phyloP scores from a whole-genome alignment of 2,888 invertebrate species.

The Apamea monoglypha region DNA sequence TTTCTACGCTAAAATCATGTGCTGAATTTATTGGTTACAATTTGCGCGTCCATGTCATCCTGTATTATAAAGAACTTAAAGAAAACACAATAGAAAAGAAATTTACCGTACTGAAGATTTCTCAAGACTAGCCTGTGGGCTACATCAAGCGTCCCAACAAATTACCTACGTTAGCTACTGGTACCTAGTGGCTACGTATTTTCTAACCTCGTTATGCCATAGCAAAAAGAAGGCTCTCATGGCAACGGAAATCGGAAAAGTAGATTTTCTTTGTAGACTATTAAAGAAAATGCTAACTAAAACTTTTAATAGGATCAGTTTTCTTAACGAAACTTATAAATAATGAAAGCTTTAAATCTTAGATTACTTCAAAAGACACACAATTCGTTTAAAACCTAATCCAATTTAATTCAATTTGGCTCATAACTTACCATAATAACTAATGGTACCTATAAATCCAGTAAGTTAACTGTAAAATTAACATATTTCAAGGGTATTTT shows the following conservation, averaged over 20 bases:
- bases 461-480: conserved; percentile 22
- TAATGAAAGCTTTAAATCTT: too few species aligned
- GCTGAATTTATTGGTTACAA: too few species aligned
- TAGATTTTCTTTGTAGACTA: conserved; percentile 5
- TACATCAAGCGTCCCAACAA: conserved; percentile 3
- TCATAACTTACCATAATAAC: conserved; percentile 21
- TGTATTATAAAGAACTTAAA: background rate
- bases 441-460: conserved; percentile 14
- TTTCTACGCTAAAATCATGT: too few species aligned
- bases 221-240: conserved; percentile 8
- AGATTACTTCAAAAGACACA: background rate
- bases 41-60: too few species aligned
- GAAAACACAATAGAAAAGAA: background rate
- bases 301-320: background rate
- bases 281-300: background rate
- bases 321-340: background rate
- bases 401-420: conserved; percentile 4
- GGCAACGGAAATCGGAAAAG: conserved; percentile 1
- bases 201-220: conserved; percentile 24
- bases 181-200: background rate
- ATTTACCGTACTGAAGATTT: background rate
- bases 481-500: conserved; percentile 31
- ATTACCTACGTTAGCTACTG: conserved; percentile 20
- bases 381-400: background rate
- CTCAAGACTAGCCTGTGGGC: conserved; percentile 4